phyloP scores from a whole-genome alignment of 2,888 invertebrate species.

The Punctoribates punctum region DNA sequence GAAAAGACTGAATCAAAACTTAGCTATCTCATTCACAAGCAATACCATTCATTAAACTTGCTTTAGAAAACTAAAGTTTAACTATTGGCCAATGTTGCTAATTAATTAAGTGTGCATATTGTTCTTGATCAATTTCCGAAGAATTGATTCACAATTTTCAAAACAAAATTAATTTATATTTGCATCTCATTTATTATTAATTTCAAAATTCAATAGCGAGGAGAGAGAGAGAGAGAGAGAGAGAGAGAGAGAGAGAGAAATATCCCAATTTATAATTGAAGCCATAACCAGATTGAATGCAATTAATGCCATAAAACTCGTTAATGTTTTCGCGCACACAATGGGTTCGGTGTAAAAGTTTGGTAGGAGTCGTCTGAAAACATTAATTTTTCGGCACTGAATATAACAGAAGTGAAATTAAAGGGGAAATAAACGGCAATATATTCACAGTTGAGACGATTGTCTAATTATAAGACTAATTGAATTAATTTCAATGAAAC shows the following conservation, averaged over 20 bases:
- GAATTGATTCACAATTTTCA: no score
- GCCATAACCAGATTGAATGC: conserved; percentile 23
- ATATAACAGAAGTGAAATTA: neutral
- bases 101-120: no score
- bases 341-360: neutral
- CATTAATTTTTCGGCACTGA: neutral
- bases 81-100: no score
- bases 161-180: no score
- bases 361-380: neutral
- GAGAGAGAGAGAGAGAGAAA: neutral
- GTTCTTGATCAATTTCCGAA: no score
- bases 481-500: neutral
- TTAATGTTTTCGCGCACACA: conserved; percentile 2
- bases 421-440: neutral
- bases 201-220: neutral
- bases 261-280: conserved; percentile 19
- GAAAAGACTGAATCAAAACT: no score
- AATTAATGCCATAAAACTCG: conserved; percentile 31
- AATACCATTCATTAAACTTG: no score
- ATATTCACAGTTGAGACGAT: neutral
- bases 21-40: no score
- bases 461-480: conserved; percentile 5
- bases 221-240: neutral
- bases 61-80: no score
- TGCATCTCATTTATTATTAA: neutral